Evolutionary conservation across 2,113 vertebrate genomes (phyloP).

Genomic region (Sinocyclocheilus anophthalmus): DNA sequence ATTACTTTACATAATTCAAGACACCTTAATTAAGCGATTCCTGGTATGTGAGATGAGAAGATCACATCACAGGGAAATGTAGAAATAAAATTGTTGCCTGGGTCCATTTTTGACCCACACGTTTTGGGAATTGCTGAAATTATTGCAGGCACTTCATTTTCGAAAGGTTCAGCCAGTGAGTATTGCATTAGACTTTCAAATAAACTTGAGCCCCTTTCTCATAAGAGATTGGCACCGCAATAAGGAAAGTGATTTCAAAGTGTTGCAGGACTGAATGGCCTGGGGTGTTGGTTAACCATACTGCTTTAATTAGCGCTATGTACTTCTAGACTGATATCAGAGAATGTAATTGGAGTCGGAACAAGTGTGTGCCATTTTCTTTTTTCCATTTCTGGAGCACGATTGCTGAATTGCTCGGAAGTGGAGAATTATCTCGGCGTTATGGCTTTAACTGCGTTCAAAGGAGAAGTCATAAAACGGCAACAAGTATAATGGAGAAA

Average conservation of each 20-base stretch:
- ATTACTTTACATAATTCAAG: background rate
- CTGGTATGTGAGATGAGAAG: background rate
- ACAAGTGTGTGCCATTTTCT: slow-evolving; percentile 71
- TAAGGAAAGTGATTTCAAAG: slow-evolving; percentile 71
- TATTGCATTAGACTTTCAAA: slow-evolving; percentile 74
- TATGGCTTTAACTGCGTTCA: slow-evolving; percentile 34
- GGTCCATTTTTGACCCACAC: slow-evolving; percentile 14
- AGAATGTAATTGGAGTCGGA: slow-evolving; percentile 76
- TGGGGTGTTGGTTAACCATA: slow-evolving; percentile 71
- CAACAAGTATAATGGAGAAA: slow-evolving; percentile 36
- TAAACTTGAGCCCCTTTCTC: slow-evolving; percentile 67
- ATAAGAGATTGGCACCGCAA: slow-evolving; percentile 67
- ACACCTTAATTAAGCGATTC: background rate
- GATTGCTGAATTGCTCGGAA: slow-evolving; percentile 55
- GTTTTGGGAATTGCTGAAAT: slow-evolving; percentile 20
- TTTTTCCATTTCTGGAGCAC: slow-evolving; percentile 65
- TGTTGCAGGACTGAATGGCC: slow-evolving; percentile 71
- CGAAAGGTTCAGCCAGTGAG: slow-evolving; percentile 66
- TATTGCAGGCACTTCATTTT: slow-evolving; percentile 69
- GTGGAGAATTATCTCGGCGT: slow-evolving; percentile 46
- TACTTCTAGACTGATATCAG: slow-evolving; percentile 73
- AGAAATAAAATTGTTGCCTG: background rate
- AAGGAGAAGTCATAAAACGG: slow-evolving; percentile 24
- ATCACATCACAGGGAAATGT: background rate
- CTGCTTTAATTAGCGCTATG: slow-evolving; percentile 77